Percentiles rank a stretch among this genome's conserved stretches.
Conservation (phyloP, 2,113 vertebrate genomes). For the Sturnus vulgaris region DNA sequence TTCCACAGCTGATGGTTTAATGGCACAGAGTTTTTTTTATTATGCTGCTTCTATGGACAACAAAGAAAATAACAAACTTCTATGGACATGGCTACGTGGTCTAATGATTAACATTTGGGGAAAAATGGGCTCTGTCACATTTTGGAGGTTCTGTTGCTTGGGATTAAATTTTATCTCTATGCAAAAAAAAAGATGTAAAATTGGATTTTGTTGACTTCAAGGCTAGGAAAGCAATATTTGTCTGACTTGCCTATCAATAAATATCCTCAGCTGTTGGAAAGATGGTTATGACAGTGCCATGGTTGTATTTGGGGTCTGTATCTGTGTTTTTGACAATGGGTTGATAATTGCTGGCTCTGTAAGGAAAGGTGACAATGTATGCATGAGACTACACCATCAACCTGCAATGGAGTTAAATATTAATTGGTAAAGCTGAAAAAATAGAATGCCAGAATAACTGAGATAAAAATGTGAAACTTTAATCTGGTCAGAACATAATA, state of each 20-base stretch:
- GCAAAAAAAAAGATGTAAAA: neutral
- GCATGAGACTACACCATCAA: neutral
- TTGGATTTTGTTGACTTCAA: neutral
- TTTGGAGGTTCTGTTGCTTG: neutral
- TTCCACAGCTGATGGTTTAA: neutral
- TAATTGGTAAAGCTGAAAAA: neutral
- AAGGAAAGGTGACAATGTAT: neutral
- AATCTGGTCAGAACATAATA: neutral
- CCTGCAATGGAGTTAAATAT: neutral
- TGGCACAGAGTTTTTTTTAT: neutral
- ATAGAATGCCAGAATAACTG: neutral
- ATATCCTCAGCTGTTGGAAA: neutral
- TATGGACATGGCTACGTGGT: rapidly evolving
- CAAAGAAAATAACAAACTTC: neutral
- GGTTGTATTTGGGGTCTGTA: neutral
- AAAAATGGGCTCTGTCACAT: neutral
- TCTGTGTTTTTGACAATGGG: neutral
- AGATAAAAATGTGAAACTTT: neutral
- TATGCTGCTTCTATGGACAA: neutral
- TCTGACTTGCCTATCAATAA: neutral
- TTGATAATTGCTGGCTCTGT: neutral
- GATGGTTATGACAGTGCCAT: neutral
- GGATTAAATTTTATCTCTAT: neutral
- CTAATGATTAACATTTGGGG: neutral
- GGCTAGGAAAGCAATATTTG: neutral